Base-by-base conservation (phyloP, 2,113 vertebrate species). In the Menidia beryllina region DNA sequence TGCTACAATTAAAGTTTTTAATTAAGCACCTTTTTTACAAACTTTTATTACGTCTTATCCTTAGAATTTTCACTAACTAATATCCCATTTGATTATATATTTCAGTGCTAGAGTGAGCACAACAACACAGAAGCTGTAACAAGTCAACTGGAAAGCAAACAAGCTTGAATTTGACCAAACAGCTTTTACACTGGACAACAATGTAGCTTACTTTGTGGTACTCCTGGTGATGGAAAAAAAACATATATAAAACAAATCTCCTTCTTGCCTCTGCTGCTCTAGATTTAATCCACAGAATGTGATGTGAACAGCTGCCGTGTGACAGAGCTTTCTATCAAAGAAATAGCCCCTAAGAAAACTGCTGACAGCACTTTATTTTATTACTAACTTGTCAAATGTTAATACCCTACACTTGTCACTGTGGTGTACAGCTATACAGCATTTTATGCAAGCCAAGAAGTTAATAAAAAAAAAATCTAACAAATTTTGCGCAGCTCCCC, bases 261-360 rank as follows among this genome's bases (percentile, higher is more conserved):
- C 17, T 1, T 17, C 20, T 19, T 30, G 63, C 25, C 25, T 54
- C 51, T 43, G 24, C 41, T 7, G 20, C 25, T 21, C 24, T 41
- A 55, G 34, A 24, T 48, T 39, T 39, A 34, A 62, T 56, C 55
- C 51, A 57, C 38, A 56, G 27, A 67, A 41, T 55, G 30, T 23
- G 6, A 23, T 60, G 52, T n/a, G 25, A 66, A 66, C 54, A 60
- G 61, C 56, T 41, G 39, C 55, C 60, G 61, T 45, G 27, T 45
- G 56, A 60, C 67, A 66, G 55, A 21, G 23, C 72, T 61, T 67
- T 54, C 55, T 60, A 55, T 48, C 49, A 47, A 43, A 68, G 50
- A 62, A 69, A 55, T 54, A 39, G 56, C 24, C 30, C 56, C 24
- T 1, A 17, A 27, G 26, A 75, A 53, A 61, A 62, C 55, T 54